These are phyloP conservation scores for Oophaga sylvatica DNA, from an alignment of 2,797 vertebrate species.

Conservation along the genomic window DNA sequence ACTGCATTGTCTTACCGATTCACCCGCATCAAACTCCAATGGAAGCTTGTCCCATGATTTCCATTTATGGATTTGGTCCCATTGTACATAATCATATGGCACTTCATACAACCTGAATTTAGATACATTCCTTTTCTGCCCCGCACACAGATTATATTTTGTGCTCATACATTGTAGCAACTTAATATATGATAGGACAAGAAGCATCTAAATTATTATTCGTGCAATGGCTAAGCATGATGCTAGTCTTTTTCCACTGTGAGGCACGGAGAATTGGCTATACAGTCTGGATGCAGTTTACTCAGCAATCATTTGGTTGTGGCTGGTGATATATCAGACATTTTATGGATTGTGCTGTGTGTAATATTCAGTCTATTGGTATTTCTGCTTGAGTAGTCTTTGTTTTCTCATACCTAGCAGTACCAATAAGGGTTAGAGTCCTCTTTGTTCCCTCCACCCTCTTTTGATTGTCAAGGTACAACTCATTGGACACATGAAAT, in stretches of 20 bases:
- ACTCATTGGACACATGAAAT: conserved; percentile 26
- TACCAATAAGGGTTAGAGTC: conserved; percentile 18
- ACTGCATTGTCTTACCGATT: neutral
- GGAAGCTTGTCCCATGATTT: conserved; percentile 1
- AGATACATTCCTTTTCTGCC: neutral
- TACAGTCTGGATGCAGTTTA: neutral
- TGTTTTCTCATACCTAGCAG: conserved; percentile 9
- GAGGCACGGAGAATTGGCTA: conserved; percentile 17
- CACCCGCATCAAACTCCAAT: neutral
- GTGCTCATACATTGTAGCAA: conserved; percentile 51
- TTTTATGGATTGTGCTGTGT: conserved; percentile 55
- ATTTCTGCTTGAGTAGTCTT: conserved; percentile 12
- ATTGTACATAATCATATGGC: conserved; percentile 31
- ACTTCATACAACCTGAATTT: neutral
- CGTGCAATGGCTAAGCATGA: conserved; percentile 32
- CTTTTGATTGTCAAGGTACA: conserved; percentile 54
- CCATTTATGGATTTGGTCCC: conserved; percentile 30
- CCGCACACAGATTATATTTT: conserved; percentile 30
- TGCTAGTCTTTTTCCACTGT: conserved; percentile 20
- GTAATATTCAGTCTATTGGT: conserved; percentile 8
- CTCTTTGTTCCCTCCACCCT: neutral
- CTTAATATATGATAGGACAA: conserved; percentile 17
- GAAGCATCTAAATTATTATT: neutral
- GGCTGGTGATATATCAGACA: conserved; percentile 55
- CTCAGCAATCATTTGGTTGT: conserved; percentile 46